phyloP scores from a whole-genome alignment of 2,888 invertebrate species.

The Drosophila nr. fundita region DNA sequence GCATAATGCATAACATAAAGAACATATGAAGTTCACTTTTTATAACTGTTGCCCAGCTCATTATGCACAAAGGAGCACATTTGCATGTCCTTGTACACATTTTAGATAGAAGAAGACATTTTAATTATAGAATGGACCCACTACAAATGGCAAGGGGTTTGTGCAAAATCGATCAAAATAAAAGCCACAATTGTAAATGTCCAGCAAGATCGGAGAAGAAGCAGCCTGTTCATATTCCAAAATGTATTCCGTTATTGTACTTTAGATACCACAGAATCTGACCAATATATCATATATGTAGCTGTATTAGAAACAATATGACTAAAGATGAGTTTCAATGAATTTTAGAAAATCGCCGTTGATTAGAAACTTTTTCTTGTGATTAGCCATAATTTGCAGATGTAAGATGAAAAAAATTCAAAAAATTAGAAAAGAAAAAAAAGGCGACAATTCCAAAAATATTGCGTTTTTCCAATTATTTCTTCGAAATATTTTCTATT shows the following conservation, averaged over 20 bases:
- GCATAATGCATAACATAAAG: background rate
- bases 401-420: fast-evolving
- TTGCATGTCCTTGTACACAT: background rate
- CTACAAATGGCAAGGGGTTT: background rate
- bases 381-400: background rate
- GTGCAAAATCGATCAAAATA: background rate
- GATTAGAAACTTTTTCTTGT: background rate
- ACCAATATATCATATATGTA: too few relatives aligned
- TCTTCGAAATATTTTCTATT: background rate
- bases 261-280: too few relatives aligned
- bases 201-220: too few relatives aligned
- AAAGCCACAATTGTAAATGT: background rate
- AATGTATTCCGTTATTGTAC: too few relatives aligned
- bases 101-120: background rate
- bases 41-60: conserved; percentile 13
- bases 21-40: background rate
- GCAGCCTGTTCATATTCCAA: too few relatives aligned
- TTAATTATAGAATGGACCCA: background rate
- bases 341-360: too few relatives aligned
- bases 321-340: too few relatives aligned
- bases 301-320: too few relatives aligned
- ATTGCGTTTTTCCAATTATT: background rate
- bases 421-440: background rate
- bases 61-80: conserved; percentile 9
- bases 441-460: background rate